Base-by-base conservation (phyloP, 2,888 invertebrate genomes). In the Rotaria magnacalcarata region DNA sequence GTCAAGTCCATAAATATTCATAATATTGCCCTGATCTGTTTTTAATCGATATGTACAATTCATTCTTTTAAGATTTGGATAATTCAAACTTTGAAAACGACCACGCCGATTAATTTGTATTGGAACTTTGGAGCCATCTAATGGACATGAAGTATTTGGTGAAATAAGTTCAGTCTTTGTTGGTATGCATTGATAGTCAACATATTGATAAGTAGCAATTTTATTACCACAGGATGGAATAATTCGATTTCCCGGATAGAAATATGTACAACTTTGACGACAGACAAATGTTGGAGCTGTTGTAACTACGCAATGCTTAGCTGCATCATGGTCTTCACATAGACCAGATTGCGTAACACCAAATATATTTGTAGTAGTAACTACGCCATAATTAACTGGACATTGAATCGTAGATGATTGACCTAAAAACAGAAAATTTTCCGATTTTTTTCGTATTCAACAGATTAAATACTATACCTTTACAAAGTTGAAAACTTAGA, bases 171-270 rank as follows among this genome's bases (percentile, higher is more conserved):
- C 11, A 24, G 80, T n/a, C 2, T 80, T 47, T 43, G 10, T n/a
- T 14, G 80, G 80, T 47, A 80, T 80, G n/a, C 80, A 80, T 47
- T 80, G 80, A 43, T 80, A 80, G 10, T 43, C 43, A 47, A 80
- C 80, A 43, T 47, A 80, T 47, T 47, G 80, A 80, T 80, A 47
- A n/a, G 80, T 6, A 24, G 47, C 80, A 14, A 14, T 14, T 80
- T 47, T 43, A 47, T 80, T 80, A n/a, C n/a, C 14, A 47, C 80
- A 80, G 24, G 80, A 24, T n/a, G 47, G 80, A 8, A 75, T 19
- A 24, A 80, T 14, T 47, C n/a, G 43, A 47, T 80, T 80, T 19
- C 80, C 80, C 11, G 43, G 5, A 47, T 80, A 80, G 2, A 43
- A 24, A n/a, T 47, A 24, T 47, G 43, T 21, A 80, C 47, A 80